Evolutionary conservation across 2,888 invertebrate species (phyloP).

Genomic region (Lamellibrachia columna): DNA sequence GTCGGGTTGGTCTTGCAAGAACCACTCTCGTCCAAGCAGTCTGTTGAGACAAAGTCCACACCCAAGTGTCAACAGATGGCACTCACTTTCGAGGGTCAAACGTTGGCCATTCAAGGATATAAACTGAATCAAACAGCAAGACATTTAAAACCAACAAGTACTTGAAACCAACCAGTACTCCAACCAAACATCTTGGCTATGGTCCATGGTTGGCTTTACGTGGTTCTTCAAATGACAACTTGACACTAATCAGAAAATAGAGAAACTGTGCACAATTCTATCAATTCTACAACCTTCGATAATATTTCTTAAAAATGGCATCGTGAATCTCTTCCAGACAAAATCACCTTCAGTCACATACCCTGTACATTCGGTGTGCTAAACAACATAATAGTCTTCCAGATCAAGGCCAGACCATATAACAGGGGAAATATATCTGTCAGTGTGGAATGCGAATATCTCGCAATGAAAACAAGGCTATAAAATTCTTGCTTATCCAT

Average conservation of each 20-base stretch:
- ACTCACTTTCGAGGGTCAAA: neutral
- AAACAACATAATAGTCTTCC: neutral
- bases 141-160: neutral
- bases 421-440: neutral
- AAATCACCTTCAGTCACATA: neutral
- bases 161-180: neutral
- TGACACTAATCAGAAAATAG: neutral
- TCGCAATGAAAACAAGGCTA: neutral
- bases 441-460: neutral
- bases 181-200: neutral
- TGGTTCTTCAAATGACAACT: constrained; percentile 9
- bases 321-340: neutral
- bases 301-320: neutral
- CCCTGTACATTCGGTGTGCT: neutral
- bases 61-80: neutral
- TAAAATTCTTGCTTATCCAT: neutral
- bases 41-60: neutral
- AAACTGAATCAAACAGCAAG: neutral
- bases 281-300: neutral
- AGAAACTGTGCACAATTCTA: neutral
- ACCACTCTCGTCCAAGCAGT: neutral
- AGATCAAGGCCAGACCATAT: neutral
- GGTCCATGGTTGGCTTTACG: neutral
- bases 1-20: neutral
- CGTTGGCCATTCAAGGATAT: neutral